Conservation (phyloP, 2,888 invertebrate genomes). For the Lycocerus yunnanus region DNA sequence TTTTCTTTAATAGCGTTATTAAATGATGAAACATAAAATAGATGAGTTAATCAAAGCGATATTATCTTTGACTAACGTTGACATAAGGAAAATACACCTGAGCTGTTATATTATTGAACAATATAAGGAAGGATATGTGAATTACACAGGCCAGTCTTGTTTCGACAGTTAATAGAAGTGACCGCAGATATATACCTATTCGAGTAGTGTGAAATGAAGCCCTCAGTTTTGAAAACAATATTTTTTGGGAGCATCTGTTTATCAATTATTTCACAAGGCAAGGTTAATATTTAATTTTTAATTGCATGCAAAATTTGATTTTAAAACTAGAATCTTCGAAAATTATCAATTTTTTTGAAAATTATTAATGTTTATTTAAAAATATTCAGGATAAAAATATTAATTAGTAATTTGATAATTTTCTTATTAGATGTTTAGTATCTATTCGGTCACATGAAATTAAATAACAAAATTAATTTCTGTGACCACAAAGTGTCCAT, state of each 20-base stretch:
- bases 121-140: slow-evolving; percentile 17
- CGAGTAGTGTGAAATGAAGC: neutral
- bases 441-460: neutral
- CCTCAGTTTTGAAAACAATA: neutral
- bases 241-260: neutral
- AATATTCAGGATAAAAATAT: no score
- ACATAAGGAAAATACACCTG: neutral
- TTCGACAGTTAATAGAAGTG: slow-evolving; percentile 10
- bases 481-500: neutral
- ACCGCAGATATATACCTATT: neutral
- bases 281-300: slow-evolving; percentile 1
- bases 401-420: neutral
- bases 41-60: neutral
- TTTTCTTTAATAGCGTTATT: neutral
- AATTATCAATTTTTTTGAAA: no score
- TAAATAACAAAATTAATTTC: neutral
- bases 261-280: slow-evolving; percentile 1
- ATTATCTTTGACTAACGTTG: neutral
- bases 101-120: slow-evolving; percentile 4
- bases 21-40: neutral
- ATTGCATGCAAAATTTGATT: neutral
- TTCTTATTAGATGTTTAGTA: neutral
- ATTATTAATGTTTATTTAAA: no score
- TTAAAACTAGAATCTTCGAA: no score
- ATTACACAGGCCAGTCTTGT: slow-evolving; percentile 17